phyloP scores from a whole-genome alignment of 2,888 invertebrate genomes.

The Sisyra nigra region DNA sequence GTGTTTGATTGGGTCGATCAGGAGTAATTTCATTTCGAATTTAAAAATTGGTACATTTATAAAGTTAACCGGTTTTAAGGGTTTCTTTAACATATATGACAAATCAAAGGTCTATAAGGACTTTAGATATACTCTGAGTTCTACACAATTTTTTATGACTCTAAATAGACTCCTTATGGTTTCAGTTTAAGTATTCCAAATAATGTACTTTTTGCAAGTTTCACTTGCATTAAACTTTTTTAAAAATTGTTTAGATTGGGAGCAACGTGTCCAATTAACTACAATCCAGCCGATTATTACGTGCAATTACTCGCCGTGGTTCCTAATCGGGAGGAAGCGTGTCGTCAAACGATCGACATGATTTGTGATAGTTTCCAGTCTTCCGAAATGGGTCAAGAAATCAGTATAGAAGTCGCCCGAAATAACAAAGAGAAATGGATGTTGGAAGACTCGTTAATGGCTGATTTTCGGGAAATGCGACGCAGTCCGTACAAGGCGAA shows the following conservation, averaged over 20 bases:
- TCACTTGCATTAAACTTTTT: not conserved
- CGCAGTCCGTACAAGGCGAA: slow-evolving; percentile 57
- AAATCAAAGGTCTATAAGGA: too few relatives aligned
- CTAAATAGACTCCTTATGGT: too few relatives aligned
- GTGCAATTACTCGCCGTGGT: slow-evolving; percentile 77
- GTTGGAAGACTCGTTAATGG: slow-evolving; percentile 19
- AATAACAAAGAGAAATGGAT: slow-evolving; percentile 14
- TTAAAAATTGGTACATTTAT: too few relatives aligned
- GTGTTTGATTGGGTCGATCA: too few relatives aligned
- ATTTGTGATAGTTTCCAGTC: slow-evolving; percentile 62
- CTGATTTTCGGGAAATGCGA: slow-evolving; percentile 12
- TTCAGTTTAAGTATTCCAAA: too few relatives aligned
- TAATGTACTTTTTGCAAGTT: too few relatives aligned
- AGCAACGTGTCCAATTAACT: slow-evolving; percentile 72
- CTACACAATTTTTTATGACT: too few relatives aligned
- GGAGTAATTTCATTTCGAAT: too few relatives aligned
- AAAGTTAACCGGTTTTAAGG: too few relatives aligned
- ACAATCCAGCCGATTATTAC: slow-evolving; percentile 90
- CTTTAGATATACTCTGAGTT: too few relatives aligned
- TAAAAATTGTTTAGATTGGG: slow-evolving; percentile 42
- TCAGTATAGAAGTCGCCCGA: slow-evolving; percentile 38
- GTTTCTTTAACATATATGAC: too few relatives aligned
- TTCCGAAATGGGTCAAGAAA: slow-evolving; percentile 42
- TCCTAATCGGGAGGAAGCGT: slow-evolving; percentile 67
- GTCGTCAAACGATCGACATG: slow-evolving; percentile 58